Base-by-base conservation (phyloP, 1,140 invertebrate genomes). In the Zaprionus vittiger region DNA sequence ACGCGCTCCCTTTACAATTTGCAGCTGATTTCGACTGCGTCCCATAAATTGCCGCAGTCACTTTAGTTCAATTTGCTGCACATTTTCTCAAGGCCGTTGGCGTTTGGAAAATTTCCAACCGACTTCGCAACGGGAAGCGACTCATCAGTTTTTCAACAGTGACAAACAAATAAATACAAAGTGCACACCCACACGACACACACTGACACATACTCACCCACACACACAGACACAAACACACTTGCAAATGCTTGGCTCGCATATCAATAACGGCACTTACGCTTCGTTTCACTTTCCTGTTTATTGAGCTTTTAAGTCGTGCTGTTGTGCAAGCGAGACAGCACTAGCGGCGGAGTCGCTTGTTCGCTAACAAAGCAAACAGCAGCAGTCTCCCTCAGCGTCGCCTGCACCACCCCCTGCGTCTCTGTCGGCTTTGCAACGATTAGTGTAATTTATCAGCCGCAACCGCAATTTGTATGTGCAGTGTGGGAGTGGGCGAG, bases 391-490 rank as follows among this genome's bases (percentile, higher is more conserved):
- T 4, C 37, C 49, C 15, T 22, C 26, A 2, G 4, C 26, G 47
- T 62, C 26, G 69, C 20, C 54, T 41, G 22, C 44, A 20, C 41
- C 54, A 75, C 59, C 69, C 75, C n/a, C 72, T 60, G 47, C 80
- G 54, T 52, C 20, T 61, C 44, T 66, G 74, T 37, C 80, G 57
- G 41, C 20, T 61, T 44, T 66, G 74, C 38, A 72, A 77, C 83
- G 76, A 86, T 85, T 86, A 85, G 72, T 86, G 76, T 79, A 85
- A 85, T 84, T 85, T 84, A 84, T 85, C 81, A 84, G 82, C 54
- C 74, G 63, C 82, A 79, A 75, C 65, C 62, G 55, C 72, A 79
- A 82, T 86, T 85, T 79, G 44, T 61, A 66, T 72, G 28, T 62
- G 31, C 14, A n/a, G 47, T 68, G 60, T 75, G 66, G 73, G 73